These are phyloP conservation scores for Lepus oiostolus DNA, from an alignment of 2,797 vertebrate genomes.

Conservation along the genomic window DNA sequence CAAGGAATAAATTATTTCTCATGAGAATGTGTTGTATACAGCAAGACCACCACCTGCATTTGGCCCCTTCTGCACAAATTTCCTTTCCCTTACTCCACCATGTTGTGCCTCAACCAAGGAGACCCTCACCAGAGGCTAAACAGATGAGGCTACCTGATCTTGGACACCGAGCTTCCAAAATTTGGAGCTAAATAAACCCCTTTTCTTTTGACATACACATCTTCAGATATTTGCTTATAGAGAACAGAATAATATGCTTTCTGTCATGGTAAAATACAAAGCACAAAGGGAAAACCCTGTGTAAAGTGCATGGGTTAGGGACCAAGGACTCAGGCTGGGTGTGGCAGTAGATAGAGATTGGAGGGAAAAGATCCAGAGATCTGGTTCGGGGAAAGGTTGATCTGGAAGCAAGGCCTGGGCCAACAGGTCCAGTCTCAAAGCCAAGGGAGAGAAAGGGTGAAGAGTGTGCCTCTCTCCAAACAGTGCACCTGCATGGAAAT, in stretches of 20 bases:
- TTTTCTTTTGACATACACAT: neutral
- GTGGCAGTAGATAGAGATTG: neutral
- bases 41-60: neutral
- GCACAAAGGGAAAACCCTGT: neutral
- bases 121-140: neutral
- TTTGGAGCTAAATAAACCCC: neutral
- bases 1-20: neutral
- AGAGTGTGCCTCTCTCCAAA: neutral
- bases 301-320: neutral
- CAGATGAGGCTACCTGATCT: neutral
- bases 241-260: neutral
- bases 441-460: neutral
- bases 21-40: neutral
- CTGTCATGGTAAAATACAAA: neutral
- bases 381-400: neutral
- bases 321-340: neutral
- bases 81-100: neutral
- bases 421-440: neutral
- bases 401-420: neutral
- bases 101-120: neutral
- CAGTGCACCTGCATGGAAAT: neutral
- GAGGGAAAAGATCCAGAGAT: neutral
- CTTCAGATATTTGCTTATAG: neutral
- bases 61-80: neutral
- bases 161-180: neutral